Evolutionary conservation across 2,797 vertebrate genomes (phyloP).

Genomic region (Nannoperca australis): DNA sequence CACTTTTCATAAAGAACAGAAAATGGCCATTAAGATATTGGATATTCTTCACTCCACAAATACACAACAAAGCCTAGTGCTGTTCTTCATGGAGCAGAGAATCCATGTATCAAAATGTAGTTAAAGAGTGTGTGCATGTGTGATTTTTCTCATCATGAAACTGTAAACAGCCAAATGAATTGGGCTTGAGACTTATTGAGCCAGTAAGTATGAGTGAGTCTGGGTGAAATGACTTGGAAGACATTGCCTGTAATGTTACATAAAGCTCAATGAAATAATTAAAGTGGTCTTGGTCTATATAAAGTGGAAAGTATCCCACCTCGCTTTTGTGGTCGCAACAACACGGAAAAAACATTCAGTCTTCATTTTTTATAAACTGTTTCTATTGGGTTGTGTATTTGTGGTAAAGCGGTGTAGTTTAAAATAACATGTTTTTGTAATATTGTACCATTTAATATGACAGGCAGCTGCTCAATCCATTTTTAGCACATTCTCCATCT

Average conservation of each 20-base stretch:
- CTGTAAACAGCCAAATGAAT: slow-evolving; percentile 52
- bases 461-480: background rate
- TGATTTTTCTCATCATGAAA: slow-evolving; percentile 39
- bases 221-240: slow-evolving; percentile 11
- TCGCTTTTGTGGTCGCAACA: slow-evolving; percentile 20
- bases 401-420: background rate
- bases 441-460: background rate
- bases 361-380: background rate
- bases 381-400: slow-evolving; percentile 16
- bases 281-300: background rate
- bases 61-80: background rate
- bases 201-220: slow-evolving; percentile 30
- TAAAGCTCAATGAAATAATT: slow-evolving; percentile 17
- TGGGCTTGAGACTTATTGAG: slow-evolving; percentile 39
- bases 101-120: slow-evolving; percentile 41
- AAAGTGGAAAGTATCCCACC: background rate
- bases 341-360: slow-evolving; percentile 3
- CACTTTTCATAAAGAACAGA: slow-evolving; percentile 28
- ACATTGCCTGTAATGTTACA: slow-evolving; percentile 17
- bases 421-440: slow-evolving; percentile 14
- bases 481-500: background rate
- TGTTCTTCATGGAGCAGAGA: slow-evolving; percentile 12
- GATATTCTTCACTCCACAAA: slow-evolving; percentile 5
- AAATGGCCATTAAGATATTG: background rate
- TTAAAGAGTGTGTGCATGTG: slow-evolving; percentile 24